Percentiles rank a stretch among this genome's conserved stretches.
Evolutionary conservation across 2,797 vertebrate genomes (phyloP).

Genomic region (Neosalanx taihuensis): DNA sequence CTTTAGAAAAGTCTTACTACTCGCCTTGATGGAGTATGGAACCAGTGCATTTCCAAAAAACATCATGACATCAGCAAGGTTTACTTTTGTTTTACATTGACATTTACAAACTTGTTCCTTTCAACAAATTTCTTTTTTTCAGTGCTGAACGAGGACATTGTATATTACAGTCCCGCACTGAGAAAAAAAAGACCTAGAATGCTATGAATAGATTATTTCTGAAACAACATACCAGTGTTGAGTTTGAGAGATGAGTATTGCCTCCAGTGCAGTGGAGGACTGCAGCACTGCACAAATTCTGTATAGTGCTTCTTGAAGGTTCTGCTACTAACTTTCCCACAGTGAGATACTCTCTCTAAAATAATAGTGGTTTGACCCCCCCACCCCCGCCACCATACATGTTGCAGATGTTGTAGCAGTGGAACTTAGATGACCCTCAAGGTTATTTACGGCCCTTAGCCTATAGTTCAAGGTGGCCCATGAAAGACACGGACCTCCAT

Average conservation of each 20-base stretch:
- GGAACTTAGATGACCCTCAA: constrained; percentile 16
- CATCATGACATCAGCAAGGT: constrained; percentile 1
- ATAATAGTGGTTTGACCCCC: not conserved
- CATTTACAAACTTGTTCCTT: not conserved
- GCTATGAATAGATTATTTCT: not conserved
- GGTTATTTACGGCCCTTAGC: constrained; percentile 23
- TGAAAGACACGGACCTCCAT: constrained; percentile 13
- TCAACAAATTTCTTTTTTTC: not conserved
- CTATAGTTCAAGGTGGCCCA: constrained; percentile 14
- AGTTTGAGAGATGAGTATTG: not conserved
- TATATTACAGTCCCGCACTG: not conserved
- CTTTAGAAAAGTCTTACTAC: constrained; percentile 62
- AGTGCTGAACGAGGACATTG: constrained; percentile 2
- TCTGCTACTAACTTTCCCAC: not conserved
- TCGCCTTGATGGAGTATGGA: constrained; percentile 39
- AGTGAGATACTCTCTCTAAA: not conserved
- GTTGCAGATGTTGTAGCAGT: constrained; percentile 2
- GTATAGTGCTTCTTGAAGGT: not conserved
- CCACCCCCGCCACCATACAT: not conserved
- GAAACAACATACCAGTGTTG: not conserved
- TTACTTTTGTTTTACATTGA: not conserved
- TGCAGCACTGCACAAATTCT: not conserved
- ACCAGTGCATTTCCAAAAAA: constrained; percentile 3
- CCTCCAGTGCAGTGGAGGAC: not conserved
- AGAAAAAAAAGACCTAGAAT: not conserved